Base-by-base conservation (phyloP, 2,888 invertebrate species). In the Hypsopygia costalis region DNA sequence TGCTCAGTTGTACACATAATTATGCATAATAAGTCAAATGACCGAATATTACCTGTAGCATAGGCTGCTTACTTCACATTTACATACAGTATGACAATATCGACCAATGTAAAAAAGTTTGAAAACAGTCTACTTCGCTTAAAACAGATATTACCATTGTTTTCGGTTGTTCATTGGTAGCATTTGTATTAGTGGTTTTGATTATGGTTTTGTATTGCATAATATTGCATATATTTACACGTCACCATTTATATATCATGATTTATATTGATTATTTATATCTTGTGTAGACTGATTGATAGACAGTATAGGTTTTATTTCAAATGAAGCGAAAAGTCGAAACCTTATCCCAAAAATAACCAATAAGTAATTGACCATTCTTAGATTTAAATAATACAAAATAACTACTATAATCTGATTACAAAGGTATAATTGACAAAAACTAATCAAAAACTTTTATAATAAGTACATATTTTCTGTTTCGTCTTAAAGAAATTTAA, bases 351-450 rank as follows among this genome's bases (percentile, higher is more conserved):
- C 68, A 55, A 81, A 86, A 81, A 77, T 71, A 80, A 82, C 67
- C 50, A 58, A 55, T 80, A 80, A 79, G 69, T 87, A 87, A 87
- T 87, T 87, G 87, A 87, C 87, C 74, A 68, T 80, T 74, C 83
- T 86, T 87, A 87, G 69, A 83, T 74, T 78, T 85, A 83, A 87
- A 83, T 69, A 80, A 86, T 83, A 68, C 76, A 86, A 86, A 85
- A 66, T 68, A 86, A 85, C 81, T 83, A 81, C 68, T 64, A 70
- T 67, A 66, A 69, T 74, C 67, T 77, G 76, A 73, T 81, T 82
- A 82, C 72, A 67, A 81, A 78, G 72, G 68, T 86, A 78, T 87
- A 88, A 88, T 88, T 88, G 87, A 88, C 87, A 69, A 80, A 83
- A 87, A 85, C 75, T 73, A 81, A 81, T 79, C 78, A 81, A 79